Conservation (phyloP, 2,888 invertebrate genomes). For the Chromoteleia sp. region DNA sequence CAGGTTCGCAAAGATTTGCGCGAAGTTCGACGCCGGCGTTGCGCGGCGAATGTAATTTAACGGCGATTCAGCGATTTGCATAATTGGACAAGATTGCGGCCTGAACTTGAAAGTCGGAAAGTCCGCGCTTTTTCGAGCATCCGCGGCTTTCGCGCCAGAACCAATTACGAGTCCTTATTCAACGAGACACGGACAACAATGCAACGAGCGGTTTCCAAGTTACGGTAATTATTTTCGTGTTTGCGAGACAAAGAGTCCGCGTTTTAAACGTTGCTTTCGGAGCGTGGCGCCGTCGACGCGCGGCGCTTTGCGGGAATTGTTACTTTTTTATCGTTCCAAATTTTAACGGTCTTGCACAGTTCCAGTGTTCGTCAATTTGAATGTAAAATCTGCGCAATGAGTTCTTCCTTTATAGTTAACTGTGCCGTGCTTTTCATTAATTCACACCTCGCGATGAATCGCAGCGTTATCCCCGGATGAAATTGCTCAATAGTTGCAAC, state of each 20-base stretch:
- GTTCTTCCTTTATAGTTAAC: too few species aligned
- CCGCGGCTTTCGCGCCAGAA: conserved; percentile 17
- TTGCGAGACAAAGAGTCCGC: conserved; percentile 4
- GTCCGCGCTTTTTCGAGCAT: conserved; percentile 63
- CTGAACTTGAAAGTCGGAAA: background rate
- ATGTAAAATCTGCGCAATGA: too few species aligned
- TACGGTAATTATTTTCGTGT: conserved; percentile 23
- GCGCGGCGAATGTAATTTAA: conserved; percentile 75
- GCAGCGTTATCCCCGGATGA: too few species aligned
- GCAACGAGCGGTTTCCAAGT: conserved; percentile 22
- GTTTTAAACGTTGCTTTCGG: background rate
- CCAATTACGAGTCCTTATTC: conserved; percentile 26
- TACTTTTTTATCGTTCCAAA: too few species aligned
- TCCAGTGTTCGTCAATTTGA: too few species aligned
- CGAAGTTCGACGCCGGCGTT: conserved; percentile 72
- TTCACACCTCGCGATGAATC: too few species aligned
- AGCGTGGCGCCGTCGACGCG: background rate
- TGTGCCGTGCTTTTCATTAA: too few species aligned
- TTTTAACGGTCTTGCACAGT: too few species aligned
- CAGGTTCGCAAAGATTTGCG: conserved; percentile 2
- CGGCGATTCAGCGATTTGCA: conserved; percentile 76
- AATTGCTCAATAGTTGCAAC: too few species aligned
- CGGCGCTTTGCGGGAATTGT: background rate
- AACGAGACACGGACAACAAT: conserved; percentile 16
- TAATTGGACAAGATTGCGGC: conserved; percentile 76